phyloP scores from a whole-genome alignment of 1,140 invertebrate genomes.

The Heliconius melpomene region DNA sequence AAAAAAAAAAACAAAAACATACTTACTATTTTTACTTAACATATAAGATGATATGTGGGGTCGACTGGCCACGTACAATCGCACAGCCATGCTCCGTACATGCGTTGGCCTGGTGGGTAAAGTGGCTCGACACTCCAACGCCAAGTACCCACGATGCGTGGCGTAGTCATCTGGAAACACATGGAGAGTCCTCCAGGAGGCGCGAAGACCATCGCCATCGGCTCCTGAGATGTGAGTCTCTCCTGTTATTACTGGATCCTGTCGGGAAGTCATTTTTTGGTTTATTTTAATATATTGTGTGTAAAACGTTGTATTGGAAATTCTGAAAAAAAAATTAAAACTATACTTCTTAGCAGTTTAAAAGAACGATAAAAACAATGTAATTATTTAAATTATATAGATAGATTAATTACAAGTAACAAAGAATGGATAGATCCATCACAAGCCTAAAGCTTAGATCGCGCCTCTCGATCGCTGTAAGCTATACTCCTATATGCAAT shows the following conservation, averaged over 20 bases:
- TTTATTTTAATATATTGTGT: no score
- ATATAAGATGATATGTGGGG: conserved; percentile 74
- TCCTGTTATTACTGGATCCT: conserved; percentile 68
- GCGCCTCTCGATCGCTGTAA: no score
- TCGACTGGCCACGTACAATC: conserved; percentile 65
- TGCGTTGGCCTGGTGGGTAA: conserved; percentile 59
- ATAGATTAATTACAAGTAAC: no score
- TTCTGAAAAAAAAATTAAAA: no score
- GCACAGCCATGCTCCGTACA: conserved; percentile 66
- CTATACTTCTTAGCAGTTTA: no score
- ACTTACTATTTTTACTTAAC: conserved; percentile 78
- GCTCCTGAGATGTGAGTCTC: conserved; percentile 64
- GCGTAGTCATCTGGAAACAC: conserved; percentile 68
- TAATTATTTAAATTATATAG: no score
- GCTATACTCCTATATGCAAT: no score
- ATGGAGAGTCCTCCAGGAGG: conserved; percentile 70
- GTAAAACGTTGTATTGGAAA: no score
- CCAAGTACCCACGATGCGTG: conserved; percentile 67
- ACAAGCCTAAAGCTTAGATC: no score
- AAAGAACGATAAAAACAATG: no score
- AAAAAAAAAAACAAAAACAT: neutral
- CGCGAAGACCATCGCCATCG: conserved; percentile 67
- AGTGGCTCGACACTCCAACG: conserved; percentile 65
- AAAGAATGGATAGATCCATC: no score
- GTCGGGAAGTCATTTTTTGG: conserved; percentile 2